Evolutionary conservation across 2,888 invertebrate genomes (phyloP).

Genomic region (Cetonia aurata): DNA sequence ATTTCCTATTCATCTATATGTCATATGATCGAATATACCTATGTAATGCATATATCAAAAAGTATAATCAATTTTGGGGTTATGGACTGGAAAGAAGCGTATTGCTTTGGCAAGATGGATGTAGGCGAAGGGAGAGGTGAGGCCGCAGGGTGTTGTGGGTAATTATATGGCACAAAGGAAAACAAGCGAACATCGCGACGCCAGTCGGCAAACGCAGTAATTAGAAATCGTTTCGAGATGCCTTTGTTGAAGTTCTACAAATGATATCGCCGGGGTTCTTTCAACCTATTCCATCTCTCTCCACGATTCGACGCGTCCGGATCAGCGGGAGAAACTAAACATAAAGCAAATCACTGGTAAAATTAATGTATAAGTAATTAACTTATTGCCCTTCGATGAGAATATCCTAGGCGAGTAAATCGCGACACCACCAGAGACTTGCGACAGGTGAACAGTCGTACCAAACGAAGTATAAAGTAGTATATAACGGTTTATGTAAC

Average conservation of each 20-base stretch:
- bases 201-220: constrained; percentile 57
- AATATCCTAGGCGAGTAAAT: constrained; percentile 2
- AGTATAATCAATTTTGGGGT: constrained; percentile 13
- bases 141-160: constrained; percentile 60
- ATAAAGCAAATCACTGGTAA: constrained; percentile 54
- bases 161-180: constrained; percentile 63
- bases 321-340: constrained; percentile 53
- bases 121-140: constrained; percentile 40
- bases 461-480: too few species aligned
- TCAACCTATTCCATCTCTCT: constrained; percentile 36
- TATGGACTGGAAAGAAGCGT: not conserved
- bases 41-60: not conserved
- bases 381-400: constrained; percentile 48
- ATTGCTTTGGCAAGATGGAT: constrained; percentile 24
- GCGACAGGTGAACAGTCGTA: not conserved
- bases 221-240: constrained; percentile 58
- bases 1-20: not conserved
- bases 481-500: too few species aligned
- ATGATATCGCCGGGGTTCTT: constrained; percentile 52
- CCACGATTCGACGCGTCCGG: constrained; percentile 33
- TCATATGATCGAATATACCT: too few species aligned
- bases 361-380: constrained; percentile 55
- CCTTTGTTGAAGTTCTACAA: constrained; percentile 55
- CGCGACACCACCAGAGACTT: not conserved
- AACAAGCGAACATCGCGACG: constrained; percentile 55